Evolutionary conservation across 2,888 invertebrate species (phyloP), one percentile per base, ranked within the genome.

Genomic region (Ramazzottius varieornatus): DNA sequence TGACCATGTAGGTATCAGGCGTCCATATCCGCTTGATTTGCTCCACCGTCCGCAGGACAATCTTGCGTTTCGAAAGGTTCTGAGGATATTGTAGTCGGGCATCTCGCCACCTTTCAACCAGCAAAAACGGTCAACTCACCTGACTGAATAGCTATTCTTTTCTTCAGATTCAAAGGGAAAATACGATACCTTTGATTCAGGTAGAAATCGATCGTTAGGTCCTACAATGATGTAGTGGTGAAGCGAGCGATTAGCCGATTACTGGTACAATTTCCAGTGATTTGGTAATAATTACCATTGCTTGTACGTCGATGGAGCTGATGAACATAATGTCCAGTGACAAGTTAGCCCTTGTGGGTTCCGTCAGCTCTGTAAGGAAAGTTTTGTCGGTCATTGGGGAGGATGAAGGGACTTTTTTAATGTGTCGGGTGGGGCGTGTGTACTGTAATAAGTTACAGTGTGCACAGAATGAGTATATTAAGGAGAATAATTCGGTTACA

Each of bases 1-100:
- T 54, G 20, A 54, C 54, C 54, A 54, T 54, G 54, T 54, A 54
- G 29, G 54, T 54, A 29, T 54, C 54, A 16, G 54, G 54, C 4
- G 54, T 54, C 54, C 54, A 54, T 8, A 54, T 29, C 24, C 54
- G 54, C 54, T 54, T 54, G 29, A 54, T 54, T 54, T 54, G 54
- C 54, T 54, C 54, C n/a, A 54, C 54, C n/a, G 54, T 54, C n/a
- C 54, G 54, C 13, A 54, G 54, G 29, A 54, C 54, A 8, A 54
- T 54, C 54, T 13, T 13, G 20, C 54, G 54, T 54, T 54, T 54
- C 4, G 20, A n/a, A 29, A 16, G 54, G 4, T 16, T 24, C 54
- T 54, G 16, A 24, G 20, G 29, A 29, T 54, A 54, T 4, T 16
- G n/a, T 8, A 54, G 54, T 4, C 54, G 54, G 29, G 54, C 54